These are phyloP conservation scores for Vesta saturnalis DNA, from an alignment of 2,888 invertebrate species.

Conservation along the genomic window DNA sequence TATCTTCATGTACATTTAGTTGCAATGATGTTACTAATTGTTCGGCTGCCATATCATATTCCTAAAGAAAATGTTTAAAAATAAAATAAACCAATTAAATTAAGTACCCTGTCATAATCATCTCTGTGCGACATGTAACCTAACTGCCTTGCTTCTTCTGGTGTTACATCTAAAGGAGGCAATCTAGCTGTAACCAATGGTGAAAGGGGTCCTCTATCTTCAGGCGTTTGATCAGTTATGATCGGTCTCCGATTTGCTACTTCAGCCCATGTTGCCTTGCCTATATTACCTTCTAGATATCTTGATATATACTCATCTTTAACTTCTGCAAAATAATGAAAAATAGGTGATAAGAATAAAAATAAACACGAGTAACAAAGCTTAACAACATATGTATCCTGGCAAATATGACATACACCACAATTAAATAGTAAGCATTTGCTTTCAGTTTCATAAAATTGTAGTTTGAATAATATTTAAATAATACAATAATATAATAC, in stretches of 20 bases:
- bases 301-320: conserved; percentile 91
- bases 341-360: not conserved
- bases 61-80: conserved; percentile 65
- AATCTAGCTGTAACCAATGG: conserved; percentile 77
- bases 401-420: too few relatives aligned
- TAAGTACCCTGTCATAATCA: conserved; percentile 88
- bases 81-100: not conserved
- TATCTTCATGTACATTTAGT: conserved; percentile 83
- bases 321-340: conserved; percentile 71
- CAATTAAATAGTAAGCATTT: too few relatives aligned
- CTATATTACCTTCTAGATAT: conserved; percentile 91
- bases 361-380: not conserved
- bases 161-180: conserved; percentile 81
- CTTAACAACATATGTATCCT: not conserved
- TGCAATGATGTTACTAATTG: conserved; percentile 86
- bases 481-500: too few relatives aligned
- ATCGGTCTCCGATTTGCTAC: conserved; percentile 77
- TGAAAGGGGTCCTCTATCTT: conserved; percentile 79
- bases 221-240: conserved; percentile 76
- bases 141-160: conserved; percentile 87
- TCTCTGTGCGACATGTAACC: conserved; percentile 96
- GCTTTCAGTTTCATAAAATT: too few relatives aligned
- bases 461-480: too few relatives aligned
- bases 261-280: conserved; percentile 85
- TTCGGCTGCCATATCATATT: conserved; percentile 92